Conservation (phyloP, 2,888 invertebrate genomes). For the Tetranychus piercei region DNA sequence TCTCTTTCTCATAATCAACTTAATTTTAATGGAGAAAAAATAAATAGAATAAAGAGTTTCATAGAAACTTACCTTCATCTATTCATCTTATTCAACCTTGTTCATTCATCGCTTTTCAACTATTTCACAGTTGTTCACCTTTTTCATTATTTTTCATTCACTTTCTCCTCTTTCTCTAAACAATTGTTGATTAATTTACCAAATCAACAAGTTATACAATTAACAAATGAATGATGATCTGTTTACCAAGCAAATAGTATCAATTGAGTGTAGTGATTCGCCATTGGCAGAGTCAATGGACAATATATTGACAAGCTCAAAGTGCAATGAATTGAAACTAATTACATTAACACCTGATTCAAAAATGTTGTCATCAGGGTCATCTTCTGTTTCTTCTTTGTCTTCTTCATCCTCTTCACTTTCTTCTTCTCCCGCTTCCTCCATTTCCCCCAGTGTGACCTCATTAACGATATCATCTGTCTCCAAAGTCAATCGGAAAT, state of each 20-base stretch:
- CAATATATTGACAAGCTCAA: background rate
- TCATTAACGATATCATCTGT: background rate
- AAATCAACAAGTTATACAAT: too few relatives aligned
- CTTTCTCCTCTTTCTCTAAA: background rate
- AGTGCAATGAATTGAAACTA: background rate
- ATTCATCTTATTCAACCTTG: background rate
- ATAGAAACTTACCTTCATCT: background rate
- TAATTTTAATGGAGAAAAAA: background rate
- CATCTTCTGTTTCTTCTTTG: background rate
- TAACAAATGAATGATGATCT: too few relatives aligned
- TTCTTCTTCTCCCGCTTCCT: background rate
- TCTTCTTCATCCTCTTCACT: background rate
- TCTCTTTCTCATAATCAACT: background rate
- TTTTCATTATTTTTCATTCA: background rate
- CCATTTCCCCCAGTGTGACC: background rate
- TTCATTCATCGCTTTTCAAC: background rate
- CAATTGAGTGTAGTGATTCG: background rate
- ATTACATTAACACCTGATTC: background rate
- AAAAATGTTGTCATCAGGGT: background rate
- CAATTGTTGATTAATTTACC: background rate
- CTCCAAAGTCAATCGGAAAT: background rate
- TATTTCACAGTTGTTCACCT: background rate
- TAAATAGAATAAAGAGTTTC: background rate
- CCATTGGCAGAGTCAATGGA: background rate
- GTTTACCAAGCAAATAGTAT: background rate